Conservation (phyloP, 2,797 vertebrate genomes). For the Denticeps clupeoides region DNA sequence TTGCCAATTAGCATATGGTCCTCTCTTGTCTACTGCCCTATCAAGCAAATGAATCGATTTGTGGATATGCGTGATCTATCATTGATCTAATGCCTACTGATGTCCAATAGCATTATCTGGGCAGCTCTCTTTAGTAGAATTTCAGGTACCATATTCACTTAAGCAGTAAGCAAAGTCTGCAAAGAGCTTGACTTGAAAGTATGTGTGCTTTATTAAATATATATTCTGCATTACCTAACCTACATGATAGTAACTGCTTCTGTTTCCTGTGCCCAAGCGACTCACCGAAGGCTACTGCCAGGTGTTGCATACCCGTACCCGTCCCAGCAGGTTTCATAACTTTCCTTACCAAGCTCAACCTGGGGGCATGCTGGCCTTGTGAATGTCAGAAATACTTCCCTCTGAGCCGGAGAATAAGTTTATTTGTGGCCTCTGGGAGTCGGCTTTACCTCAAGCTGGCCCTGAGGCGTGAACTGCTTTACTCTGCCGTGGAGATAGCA, state of each 20-base stretch:
- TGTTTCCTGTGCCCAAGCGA: too few relatives aligned
- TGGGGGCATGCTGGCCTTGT: constrained; percentile 31
- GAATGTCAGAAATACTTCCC: constrained; percentile 24
- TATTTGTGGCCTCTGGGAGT: constrained; percentile 35
- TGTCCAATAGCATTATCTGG: too few relatives aligned
- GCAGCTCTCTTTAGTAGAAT: too few relatives aligned
- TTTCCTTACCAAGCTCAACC: constrained; percentile 24
- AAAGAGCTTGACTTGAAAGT: too few relatives aligned
- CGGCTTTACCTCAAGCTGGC: constrained; percentile 38
- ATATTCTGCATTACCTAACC: too few relatives aligned
- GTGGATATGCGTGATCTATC: too few relatives aligned
- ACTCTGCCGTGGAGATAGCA: too few relatives aligned
- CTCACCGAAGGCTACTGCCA: constrained; percentile 16
- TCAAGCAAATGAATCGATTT: constrained; percentile 12
- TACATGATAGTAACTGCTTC: too few relatives aligned
- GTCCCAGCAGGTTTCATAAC: constrained; percentile 22
- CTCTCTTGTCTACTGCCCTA: constrained; percentile 14
- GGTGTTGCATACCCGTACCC: constrained; percentile 22
- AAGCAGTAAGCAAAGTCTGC: too few relatives aligned
- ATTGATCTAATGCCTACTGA: too few relatives aligned
- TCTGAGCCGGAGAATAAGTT: constrained; percentile 36
- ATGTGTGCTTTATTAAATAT: too few relatives aligned
- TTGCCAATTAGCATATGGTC: neutral
- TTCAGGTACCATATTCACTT: too few relatives aligned
- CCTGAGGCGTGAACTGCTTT: constrained; percentile 32